phyloP scores from a whole-genome alignment of 1,140 invertebrate genomes.

The Coenobita brevimanus region DNA sequence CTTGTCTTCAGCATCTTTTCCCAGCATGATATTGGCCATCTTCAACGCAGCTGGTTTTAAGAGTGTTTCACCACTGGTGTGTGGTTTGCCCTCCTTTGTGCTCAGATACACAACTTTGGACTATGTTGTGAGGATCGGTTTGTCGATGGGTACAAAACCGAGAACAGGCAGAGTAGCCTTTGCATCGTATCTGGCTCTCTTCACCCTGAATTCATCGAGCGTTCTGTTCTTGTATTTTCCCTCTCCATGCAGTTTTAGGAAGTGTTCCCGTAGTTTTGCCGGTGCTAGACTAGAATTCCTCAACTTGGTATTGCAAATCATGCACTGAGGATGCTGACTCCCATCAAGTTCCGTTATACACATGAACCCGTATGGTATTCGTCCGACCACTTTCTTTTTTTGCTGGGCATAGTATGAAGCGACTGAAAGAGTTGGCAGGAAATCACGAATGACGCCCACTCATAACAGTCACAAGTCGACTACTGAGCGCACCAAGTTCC shows the following conservation, averaged over 20 bases:
- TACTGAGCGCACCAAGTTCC: too few relatives aligned
- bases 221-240: constrained; percentile 4
- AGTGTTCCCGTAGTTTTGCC: background rate
- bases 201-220: background rate
- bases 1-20: constrained; percentile 23
- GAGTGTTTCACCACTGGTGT: constrained; percentile 31
- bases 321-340: constrained; percentile 48
- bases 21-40: constrained; percentile 30
- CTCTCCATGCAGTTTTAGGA: background rate
- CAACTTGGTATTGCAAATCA: constrained; percentile 51
- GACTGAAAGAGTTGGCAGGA: too few relatives aligned
- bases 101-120: constrained; percentile 28
- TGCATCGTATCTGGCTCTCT: constrained; percentile 7
- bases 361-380: constrained; percentile 40
- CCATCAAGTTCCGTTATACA: constrained; percentile 6
- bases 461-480: too few relatives aligned
- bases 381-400: constrained; percentile 37
- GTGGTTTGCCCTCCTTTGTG: constrained; percentile 27
- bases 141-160: constrained; percentile 29
- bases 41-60: constrained; percentile 29
- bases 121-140: background rate
- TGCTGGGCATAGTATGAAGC: too few relatives aligned
- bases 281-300: constrained; percentile 38
- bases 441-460: too few relatives aligned
- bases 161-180: constrained; percentile 1